Evolutionary conservation across 2,113 vertebrate genomes (phyloP).

Genomic region (Promerops cafer): DNA sequence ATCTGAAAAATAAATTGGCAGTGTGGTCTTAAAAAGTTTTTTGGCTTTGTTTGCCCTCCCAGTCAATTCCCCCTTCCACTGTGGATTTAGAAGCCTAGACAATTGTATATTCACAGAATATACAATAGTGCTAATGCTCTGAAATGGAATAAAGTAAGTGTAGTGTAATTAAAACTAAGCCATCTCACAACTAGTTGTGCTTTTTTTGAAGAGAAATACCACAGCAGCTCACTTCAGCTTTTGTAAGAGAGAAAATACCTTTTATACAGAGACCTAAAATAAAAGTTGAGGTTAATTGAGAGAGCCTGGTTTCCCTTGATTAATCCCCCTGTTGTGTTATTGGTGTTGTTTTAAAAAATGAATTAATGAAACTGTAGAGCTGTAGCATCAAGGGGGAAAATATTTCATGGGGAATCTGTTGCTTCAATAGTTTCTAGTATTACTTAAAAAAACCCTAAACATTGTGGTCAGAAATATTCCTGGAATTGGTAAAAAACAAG

Average conservation of each 20-base stretch:
- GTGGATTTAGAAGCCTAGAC: not conserved
- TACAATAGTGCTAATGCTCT: not conserved
- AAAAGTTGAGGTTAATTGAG: not conserved
- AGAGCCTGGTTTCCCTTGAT: not conserved
- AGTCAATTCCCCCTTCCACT: not conserved
- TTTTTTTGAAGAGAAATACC: not conserved
- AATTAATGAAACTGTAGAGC: not conserved
- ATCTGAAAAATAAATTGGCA: not conserved
- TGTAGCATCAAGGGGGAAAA: not conserved
- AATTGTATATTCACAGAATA: not conserved
- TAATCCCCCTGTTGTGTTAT: not conserved
- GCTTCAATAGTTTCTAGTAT: not conserved
- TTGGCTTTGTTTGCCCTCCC: not conserved
- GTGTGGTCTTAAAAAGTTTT: not conserved
- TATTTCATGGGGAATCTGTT: not conserved
- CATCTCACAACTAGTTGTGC: not conserved
- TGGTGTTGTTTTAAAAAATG: not conserved
- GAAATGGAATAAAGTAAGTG: not conserved
- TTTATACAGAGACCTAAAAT: not conserved
- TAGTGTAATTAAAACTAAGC: not conserved
- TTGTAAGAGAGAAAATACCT: not conserved
- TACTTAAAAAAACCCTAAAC: not conserved
- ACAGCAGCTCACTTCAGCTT: not conserved
- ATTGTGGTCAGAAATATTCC: not conserved
- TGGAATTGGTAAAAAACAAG: not conserved